Evolutionary conservation across 2,888 invertebrate genomes (phyloP).

Genomic region (Corbicula japonica): DNA sequence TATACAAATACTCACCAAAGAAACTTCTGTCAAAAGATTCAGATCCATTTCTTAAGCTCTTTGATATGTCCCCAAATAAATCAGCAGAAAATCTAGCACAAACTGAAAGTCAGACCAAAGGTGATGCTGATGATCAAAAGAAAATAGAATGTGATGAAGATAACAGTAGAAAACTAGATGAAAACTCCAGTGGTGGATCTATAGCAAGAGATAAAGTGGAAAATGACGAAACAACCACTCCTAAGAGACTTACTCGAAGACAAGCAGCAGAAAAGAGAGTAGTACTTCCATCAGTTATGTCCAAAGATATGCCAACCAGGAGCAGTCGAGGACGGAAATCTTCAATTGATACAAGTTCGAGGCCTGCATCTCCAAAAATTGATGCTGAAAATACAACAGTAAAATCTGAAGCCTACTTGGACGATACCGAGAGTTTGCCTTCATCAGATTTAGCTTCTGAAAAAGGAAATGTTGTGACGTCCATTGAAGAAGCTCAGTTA

Average conservation of each 20-base stretch:
- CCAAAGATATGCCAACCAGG: constrained; percentile 58
- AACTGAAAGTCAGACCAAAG: too few relatives aligned
- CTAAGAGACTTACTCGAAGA: constrained; percentile 51
- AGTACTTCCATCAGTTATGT: constrained; percentile 63
- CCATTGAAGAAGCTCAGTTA: not conserved
- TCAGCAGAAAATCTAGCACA: not conserved
- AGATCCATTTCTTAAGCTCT: constrained; percentile 8
- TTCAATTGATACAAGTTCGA: constrained; percentile 2
- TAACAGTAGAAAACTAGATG: not conserved
- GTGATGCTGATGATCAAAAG: not conserved
- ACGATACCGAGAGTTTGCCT: not conserved
- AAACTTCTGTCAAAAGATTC: not conserved
- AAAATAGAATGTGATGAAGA: not conserved
- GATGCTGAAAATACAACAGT: not conserved
- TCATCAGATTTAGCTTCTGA: not conserved
- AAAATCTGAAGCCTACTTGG: constrained; percentile 5
- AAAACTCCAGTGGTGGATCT: not conserved
- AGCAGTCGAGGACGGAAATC: constrained; percentile 29
- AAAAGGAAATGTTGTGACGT: not conserved
- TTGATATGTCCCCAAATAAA: constrained; percentile 22
- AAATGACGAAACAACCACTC: not conserved
- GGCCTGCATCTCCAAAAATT: not conserved
- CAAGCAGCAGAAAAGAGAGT: constrained; percentile 58
- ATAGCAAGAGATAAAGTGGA: not conserved
- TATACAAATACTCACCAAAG: constrained; percentile 36